phyloP scores from a whole-genome alignment of 2,113 vertebrate genomes.

The Odocoileus virginianus region DNA sequence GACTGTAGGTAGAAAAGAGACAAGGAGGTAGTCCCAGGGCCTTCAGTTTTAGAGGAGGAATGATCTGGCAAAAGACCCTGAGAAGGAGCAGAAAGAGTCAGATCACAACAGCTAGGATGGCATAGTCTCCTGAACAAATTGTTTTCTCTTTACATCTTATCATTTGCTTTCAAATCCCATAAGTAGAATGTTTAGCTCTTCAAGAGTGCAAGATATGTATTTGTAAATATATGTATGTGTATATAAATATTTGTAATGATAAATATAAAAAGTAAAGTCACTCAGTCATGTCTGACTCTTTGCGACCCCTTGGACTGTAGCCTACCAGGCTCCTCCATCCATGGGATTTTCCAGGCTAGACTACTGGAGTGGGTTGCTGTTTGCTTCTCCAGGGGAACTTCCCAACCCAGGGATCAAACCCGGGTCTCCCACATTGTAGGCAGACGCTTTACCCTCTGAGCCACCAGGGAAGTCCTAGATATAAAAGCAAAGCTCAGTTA shows the following conservation, averaged over 20 bases:
- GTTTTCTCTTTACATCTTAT: neutral
- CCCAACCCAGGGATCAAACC: no score
- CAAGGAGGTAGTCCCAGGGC: neutral
- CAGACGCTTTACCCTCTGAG: no score
- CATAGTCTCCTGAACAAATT: neutral
- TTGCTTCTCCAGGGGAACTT: no score
- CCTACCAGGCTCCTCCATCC: no score
- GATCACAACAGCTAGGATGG: neutral
- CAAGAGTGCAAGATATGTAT: neutral
- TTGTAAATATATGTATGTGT: neutral
- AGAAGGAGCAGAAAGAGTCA: neutral
- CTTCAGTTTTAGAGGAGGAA: neutral
- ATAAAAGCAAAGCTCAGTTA: neutral
- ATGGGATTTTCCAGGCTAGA: no score
- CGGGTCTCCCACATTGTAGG: no score
- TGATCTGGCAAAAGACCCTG: neutral
- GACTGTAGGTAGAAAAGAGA: neutral
- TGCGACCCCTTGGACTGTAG: no score
- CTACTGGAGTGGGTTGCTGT: no score
- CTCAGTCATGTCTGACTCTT: no score
- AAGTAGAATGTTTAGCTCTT: neutral
- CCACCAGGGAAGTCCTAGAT: neutral
- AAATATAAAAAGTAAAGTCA: neutral
- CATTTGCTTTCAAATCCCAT: neutral
- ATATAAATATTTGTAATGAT: neutral